These are phyloP conservation scores for Formica selysi DNA, from an alignment of 1,140 invertebrate genomes.

Conservation along the genomic window DNA sequence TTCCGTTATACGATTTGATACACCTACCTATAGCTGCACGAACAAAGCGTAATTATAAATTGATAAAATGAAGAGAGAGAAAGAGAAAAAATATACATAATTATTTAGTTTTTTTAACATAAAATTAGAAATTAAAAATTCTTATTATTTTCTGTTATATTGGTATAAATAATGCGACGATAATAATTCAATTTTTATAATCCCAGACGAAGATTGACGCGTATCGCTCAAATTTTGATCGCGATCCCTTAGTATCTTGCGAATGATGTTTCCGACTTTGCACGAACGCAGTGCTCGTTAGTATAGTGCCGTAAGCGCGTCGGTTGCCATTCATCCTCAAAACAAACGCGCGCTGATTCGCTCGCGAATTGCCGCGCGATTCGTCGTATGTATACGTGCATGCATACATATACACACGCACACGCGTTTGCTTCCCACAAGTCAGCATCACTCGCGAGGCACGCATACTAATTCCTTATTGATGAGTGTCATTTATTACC, in stretches of 20 bases:
- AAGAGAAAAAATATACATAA: background rate
- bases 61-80: background rate
- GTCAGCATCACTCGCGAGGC: conserved; percentile 32
- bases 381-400: conserved; percentile 4
- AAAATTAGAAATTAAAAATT: background rate
- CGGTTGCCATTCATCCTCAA: conserved; percentile 57
- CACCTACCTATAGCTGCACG: too few species aligned
- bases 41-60: conserved; percentile 11
- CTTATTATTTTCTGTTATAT: background rate
- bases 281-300: conserved; percentile 55
- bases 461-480: conserved; percentile 78
- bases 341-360: conserved; percentile 67
- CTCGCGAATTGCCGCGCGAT: conserved; percentile 21
- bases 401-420: background rate
- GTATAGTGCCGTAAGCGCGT: conserved; percentile 51
- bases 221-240: conserved; percentile 1
- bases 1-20: conserved; percentile 35
- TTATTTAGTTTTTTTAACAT: background rate
- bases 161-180: background rate
- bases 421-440: conserved; percentile 59
- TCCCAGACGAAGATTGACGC: background rate
- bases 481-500: conserved; percentile 81
- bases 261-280: conserved; percentile 38
- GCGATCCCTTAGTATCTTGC: conserved; percentile 24
- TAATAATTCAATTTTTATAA: conserved; percentile 5